Conservation (phyloP, 1,140 invertebrate genomes). For the Ostrea edulis region DNA sequence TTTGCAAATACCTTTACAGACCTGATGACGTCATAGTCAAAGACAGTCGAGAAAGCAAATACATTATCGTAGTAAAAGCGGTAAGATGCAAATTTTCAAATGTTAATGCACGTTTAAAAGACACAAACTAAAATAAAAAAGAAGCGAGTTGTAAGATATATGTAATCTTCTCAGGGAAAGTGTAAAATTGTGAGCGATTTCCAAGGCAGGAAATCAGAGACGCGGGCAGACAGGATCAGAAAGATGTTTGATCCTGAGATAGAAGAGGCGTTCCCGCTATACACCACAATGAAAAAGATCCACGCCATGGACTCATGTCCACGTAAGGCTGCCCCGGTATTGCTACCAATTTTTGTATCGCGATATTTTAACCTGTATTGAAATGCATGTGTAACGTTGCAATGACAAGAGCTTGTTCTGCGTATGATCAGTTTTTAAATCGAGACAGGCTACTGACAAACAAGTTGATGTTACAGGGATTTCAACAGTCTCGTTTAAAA, state of each 20-base stretch:
- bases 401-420: no score
- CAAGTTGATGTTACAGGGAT: no score
- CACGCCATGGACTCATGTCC: slow-evolving; percentile 31
- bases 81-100: slow-evolving; percentile 56
- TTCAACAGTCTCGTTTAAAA: no score
- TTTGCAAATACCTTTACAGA: slow-evolving; percentile 47
- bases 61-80: slow-evolving; percentile 67
- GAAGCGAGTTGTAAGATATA: background rate
- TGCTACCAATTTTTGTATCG: no score
- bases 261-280: slow-evolving; percentile 58
- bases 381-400: no score
- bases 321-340: background rate
- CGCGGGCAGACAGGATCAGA: background rate
- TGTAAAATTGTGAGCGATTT: slow-evolving; percentile 61
- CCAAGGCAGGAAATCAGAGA: slow-evolving; percentile 43
- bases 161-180: slow-evolving; percentile 54
- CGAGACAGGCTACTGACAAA: no score
- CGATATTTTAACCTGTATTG: no score
- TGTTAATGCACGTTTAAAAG: background rate
- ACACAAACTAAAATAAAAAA: background rate
- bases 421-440: no score
- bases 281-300: slow-evolving; percentile 55
- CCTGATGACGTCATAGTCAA: slow-evolving; percentile 66
- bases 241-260: slow-evolving; percentile 48
- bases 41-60: slow-evolving; percentile 64